Conservation (phyloP, 2,888 invertebrate genomes). For the Drosophila meridionalis region DNA sequence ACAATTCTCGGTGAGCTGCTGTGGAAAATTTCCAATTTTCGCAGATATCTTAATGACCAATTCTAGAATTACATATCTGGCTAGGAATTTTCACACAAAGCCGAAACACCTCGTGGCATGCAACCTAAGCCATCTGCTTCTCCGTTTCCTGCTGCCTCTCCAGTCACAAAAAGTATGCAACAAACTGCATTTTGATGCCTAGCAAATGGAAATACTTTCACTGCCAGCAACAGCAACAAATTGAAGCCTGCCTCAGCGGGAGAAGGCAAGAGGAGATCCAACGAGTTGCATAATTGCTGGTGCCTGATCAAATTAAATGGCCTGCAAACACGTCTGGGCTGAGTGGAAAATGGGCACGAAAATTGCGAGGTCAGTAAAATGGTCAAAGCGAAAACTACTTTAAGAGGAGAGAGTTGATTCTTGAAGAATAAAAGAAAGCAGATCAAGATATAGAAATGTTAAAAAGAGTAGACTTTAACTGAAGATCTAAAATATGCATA, state of each 20-base stretch:
- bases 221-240: slow-evolving; percentile 41
- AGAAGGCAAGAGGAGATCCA: slow-evolving; percentile 45
- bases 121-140: background rate
- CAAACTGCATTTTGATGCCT: slow-evolving; percentile 37
- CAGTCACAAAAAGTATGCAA: slow-evolving; percentile 8
- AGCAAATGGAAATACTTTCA: slow-evolving; percentile 75
- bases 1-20: background rate
- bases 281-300: slow-evolving; percentile 82
- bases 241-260: slow-evolving; percentile 21
- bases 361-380: background rate
- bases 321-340: slow-evolving; percentile 42
- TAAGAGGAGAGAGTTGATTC: slow-evolving; percentile 7
- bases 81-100: background rate
- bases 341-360: slow-evolving; percentile 6
- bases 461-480: background rate
- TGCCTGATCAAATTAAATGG: slow-evolving; percentile 80
- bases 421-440: background rate
- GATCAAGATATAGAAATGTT: background rate
- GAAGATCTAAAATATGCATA: background rate
- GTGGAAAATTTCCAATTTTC: background rate
- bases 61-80: background rate
- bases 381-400: slow-evolving; percentile 27
- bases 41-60: slow-evolving; percentile 13
- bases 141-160: too few relatives aligned
- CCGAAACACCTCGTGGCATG: slow-evolving; percentile 14